Percentiles rank a stretch among this genome's conserved stretches.
These are phyloP conservation scores for Neelides sp. DNA, from an alignment of 1,140 invertebrate species.

Conservation along the genomic window DNA sequence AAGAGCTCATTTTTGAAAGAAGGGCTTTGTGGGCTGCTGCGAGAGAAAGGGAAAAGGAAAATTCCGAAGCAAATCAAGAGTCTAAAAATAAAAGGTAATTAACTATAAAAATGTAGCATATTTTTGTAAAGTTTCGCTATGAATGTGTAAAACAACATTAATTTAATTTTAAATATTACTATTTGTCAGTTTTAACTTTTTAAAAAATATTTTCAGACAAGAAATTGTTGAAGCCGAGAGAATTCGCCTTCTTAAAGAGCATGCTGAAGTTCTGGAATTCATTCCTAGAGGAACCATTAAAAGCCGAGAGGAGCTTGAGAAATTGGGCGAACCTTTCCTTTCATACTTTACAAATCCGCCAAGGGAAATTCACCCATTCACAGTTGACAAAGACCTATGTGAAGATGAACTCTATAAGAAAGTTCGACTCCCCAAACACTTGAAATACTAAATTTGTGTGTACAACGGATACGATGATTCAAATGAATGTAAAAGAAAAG, in stretches of 20 bases:
- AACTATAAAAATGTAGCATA: neutral
- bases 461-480: no score
- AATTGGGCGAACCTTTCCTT: conserved; percentile 25
- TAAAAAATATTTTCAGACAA: conserved; percentile 1
- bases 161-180: neutral
- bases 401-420: conserved; percentile 27
- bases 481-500: no score
- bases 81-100: neutral
- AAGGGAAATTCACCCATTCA: conserved; percentile 14
- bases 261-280: conserved; percentile 25
- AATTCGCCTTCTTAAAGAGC: conserved; percentile 16
- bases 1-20: conserved; percentile 28
- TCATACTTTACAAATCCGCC: conserved; percentile 22
- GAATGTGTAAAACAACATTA: neutral
- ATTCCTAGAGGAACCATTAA: conserved; percentile 27
- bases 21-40: conserved; percentile 24
- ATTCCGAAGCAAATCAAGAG: neutral
- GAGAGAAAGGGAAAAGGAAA: conserved; percentile 18
- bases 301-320: conserved; percentile 20
- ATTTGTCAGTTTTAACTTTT: neutral
- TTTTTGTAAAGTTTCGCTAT: neutral
- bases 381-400: conserved; percentile 22
- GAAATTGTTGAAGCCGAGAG: conserved; percentile 18
- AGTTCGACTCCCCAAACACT: conserved; percentile 12
- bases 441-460: conserved; percentile 13